These are phyloP conservation scores for Argynnis bischoffii DNA, from an alignment of 2,888 invertebrate genomes.

Conservation along the genomic window DNA sequence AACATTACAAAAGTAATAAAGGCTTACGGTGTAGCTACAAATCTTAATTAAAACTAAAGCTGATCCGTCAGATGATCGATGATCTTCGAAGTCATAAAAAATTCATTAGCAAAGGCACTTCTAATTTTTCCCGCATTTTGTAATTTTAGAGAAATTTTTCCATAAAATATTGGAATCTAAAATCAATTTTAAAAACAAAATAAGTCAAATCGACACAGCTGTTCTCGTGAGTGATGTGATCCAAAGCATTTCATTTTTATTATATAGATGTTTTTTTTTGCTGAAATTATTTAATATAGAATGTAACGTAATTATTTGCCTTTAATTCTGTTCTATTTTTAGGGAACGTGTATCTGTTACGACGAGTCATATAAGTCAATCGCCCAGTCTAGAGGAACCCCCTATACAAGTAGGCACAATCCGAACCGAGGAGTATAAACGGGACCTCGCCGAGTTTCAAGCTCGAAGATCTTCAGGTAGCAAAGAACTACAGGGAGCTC, in stretches of 20 bases:
- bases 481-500: slow-evolving; percentile 58
- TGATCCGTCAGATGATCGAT: no score
- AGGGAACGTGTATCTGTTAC: slow-evolving; percentile 77
- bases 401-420: slow-evolving; percentile 62
- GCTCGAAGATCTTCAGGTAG: slow-evolving; percentile 65
- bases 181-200: no score
- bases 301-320: neutral
- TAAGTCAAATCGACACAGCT: no score
- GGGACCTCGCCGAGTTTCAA: slow-evolving; percentile 76
- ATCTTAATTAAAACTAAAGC: no score
- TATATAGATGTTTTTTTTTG: neutral
- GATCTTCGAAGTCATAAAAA: no score
- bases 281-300: neutral
- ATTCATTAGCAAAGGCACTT: no score
- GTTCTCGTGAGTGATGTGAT: no score
- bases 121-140: no score
- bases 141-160: no score
- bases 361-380: slow-evolving; percentile 57
- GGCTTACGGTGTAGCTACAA: no score
- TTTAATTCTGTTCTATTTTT: slow-evolving; percentile 32
- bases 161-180: no score
- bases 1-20: no score
- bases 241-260: neutral
- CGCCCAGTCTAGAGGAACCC: slow-evolving; percentile 47
- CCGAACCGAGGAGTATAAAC: slow-evolving; percentile 75